Conservation (phyloP, 2,888 invertebrate species). For the Aradus depressus region DNA sequence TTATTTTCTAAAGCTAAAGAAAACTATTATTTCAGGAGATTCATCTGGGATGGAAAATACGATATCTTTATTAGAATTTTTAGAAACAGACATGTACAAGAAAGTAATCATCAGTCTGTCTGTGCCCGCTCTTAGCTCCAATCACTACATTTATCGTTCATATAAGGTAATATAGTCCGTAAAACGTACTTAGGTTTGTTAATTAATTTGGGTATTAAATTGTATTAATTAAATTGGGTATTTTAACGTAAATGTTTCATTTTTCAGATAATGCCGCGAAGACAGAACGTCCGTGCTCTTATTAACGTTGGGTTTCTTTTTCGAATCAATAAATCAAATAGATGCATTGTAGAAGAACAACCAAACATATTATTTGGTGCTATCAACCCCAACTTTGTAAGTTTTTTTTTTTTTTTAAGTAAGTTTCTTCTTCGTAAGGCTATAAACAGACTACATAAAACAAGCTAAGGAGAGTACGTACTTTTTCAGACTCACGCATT, state of each 20-base stretch:
- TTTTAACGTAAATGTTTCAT: too few relatives aligned
- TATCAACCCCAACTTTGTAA: conserved; percentile 38
- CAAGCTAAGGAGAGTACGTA: too few relatives aligned
- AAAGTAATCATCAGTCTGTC: conserved; percentile 51
- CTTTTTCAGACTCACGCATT: conserved; percentile 44
- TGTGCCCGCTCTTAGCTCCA: conserved; percentile 43
- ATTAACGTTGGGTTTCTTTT: conserved; percentile 64
- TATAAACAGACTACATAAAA: too few relatives aligned
- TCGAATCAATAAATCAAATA: conserved; percentile 42
- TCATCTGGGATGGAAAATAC: conserved; percentile 12
- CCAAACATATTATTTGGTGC: conserved; percentile 43
- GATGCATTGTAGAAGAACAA: conserved; percentile 41
- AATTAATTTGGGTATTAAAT: too few relatives aligned
- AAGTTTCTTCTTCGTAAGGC: too few relatives aligned
- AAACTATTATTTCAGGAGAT: conserved; percentile 19
- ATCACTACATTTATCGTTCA: conserved; percentile 45
- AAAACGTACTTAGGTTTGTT: too few relatives aligned
- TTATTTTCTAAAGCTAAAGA: neutral
- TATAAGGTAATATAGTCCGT: conserved; percentile 64
- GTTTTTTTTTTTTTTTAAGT: too few relatives aligned
- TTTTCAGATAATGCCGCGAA: conserved; percentile 58
- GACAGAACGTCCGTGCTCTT: conserved; percentile 64
- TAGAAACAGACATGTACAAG: conserved; percentile 49
- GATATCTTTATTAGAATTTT: conserved; percentile 41
- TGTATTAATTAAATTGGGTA: too few relatives aligned